These are phyloP conservation scores for Eolophus roseicapilla DNA, from an alignment of 2,113 vertebrate genomes.

Conservation along the genomic window DNA sequence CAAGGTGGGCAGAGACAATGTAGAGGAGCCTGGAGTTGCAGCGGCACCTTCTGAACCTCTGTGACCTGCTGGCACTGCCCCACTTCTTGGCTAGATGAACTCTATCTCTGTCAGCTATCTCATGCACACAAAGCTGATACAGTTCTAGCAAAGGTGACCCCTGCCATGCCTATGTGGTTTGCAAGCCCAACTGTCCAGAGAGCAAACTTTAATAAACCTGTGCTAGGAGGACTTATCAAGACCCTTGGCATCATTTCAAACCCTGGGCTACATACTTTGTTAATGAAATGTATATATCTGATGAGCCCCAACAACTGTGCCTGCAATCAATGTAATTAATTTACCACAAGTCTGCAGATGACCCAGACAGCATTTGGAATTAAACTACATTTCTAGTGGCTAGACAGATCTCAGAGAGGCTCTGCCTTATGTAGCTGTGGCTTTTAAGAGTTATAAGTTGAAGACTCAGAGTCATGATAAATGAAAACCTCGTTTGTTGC, in stretches of 20 bases:
- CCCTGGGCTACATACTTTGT: background rate
- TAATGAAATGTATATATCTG: constrained; percentile 29
- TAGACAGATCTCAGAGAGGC: background rate
- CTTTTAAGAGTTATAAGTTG: background rate
- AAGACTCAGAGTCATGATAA: constrained; percentile 10
- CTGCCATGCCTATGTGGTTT: background rate
- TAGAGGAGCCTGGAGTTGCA: background rate
- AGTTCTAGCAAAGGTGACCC: background rate
- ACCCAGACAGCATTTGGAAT: background rate
- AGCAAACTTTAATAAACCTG: constrained; percentile 4
- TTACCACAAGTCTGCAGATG: constrained; percentile 11
- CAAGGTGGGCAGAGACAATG: background rate
- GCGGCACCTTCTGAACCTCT: background rate
- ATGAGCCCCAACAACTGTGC: background rate
- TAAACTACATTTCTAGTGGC: background rate
- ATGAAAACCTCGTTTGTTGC: background rate
- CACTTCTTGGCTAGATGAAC: background rate
- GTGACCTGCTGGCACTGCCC: background rate
- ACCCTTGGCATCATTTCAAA: constrained; percentile 6
- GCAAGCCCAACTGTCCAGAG: background rate
- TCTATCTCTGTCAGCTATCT: background rate
- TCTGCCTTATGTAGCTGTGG: background rate
- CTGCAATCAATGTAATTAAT: constrained; percentile 41
- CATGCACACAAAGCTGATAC: background rate
- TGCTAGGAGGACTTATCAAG: background rate